Evolutionary conservation across 2,888 invertebrate genomes (phyloP).

Genomic region (Linyphia triangularis): DNA sequence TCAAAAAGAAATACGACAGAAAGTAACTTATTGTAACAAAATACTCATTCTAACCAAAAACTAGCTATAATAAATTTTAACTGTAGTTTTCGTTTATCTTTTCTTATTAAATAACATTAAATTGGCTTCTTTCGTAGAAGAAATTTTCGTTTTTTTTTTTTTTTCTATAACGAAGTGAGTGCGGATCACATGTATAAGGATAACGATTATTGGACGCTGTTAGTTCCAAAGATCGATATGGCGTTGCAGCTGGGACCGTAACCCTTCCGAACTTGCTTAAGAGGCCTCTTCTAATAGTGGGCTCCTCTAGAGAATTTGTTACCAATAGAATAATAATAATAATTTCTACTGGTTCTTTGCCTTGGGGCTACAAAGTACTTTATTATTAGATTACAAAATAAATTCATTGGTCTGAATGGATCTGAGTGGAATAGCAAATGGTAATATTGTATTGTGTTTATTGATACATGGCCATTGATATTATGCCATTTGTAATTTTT

Average conservation of each 20-base stretch:
- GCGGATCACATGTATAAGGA: slow-evolving; percentile 36
- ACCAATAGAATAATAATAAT: slow-evolving; percentile 45
- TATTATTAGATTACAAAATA: slow-evolving; percentile 32
- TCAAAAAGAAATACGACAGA: background rate
- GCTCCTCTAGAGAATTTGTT: slow-evolving; percentile 35
- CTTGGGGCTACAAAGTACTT: background rate
- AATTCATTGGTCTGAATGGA: background rate
- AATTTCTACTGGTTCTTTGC: slow-evolving; percentile 27
- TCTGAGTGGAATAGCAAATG: background rate
- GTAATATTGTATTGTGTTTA: background rate
- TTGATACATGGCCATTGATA: too few species aligned
- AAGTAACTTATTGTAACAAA: background rate
- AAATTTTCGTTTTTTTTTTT: slow-evolving; percentile 1
- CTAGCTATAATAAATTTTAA: background rate
- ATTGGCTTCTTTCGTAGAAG: background rate
- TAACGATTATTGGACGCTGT: slow-evolving; percentile 69
- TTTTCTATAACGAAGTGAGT: slow-evolving; percentile 7
- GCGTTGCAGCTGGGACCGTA: slow-evolving; percentile 59
- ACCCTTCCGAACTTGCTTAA: slow-evolving; percentile 43
- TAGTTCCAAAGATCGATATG: slow-evolving; percentile 53
- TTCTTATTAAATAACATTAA: background rate
- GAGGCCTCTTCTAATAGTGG: slow-evolving; percentile 29
- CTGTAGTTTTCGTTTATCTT: background rate
- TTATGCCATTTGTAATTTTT: too few species aligned
- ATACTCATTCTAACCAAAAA: background rate